Evolutionary conservation across 2,113 vertebrate species (phyloP).

Genomic region (Pseudonaja textilis): DNA sequence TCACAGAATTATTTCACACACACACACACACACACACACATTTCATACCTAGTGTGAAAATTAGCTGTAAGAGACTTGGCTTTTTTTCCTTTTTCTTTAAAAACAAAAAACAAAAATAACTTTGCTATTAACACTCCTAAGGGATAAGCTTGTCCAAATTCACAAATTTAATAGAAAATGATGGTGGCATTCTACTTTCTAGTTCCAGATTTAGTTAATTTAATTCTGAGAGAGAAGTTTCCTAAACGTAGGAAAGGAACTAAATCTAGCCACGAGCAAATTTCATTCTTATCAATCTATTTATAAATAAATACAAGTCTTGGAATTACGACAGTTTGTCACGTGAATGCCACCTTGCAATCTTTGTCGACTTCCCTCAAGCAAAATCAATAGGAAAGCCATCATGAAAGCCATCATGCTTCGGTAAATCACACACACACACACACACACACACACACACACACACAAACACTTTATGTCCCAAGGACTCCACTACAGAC

Average conservation of each 20-base stretch:
- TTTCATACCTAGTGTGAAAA: neutral
- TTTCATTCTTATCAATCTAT: neutral
- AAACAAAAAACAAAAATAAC: neutral
- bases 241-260: neutral
- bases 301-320: neutral
- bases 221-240: neutral
- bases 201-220: neutral
- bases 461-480: neutral
- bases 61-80: neutral
- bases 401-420: too few relatives aligned
- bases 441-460: too few relatives aligned
- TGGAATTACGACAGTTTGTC: neutral
- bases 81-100: neutral
- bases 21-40: neutral
- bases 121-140: neutral
- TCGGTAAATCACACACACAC: too few relatives aligned
- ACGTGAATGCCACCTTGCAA: neutral
- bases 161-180: neutral
- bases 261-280: neutral
- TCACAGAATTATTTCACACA: neutral
- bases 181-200: neutral
- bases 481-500: neutral
- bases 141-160: neutral
- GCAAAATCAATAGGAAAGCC: neutral
- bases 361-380: neutral